These are phyloP conservation scores for Pteronura brasiliensis DNA, from an alignment of 2,113 vertebrate genomes.

Conservation along the genomic window DNA sequence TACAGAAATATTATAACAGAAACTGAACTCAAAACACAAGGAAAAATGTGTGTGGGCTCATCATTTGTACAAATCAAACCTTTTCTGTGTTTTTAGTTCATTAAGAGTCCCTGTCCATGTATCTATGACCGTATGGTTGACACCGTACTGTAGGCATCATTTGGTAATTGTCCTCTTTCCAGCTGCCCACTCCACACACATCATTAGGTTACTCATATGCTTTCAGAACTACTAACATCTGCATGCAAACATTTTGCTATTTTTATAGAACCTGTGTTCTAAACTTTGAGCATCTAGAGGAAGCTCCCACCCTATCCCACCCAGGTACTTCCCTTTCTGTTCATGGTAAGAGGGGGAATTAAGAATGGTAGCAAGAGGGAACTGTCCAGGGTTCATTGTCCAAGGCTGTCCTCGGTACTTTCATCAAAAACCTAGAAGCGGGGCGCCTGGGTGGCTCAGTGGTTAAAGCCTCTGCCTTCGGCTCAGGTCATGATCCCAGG, in stretches of 20 bases:
- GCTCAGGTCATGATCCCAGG: no score
- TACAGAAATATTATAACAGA: constrained; percentile 46
- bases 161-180: neutral
- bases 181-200: no score
- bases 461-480: no score
- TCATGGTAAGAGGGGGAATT: neutral
- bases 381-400: neutral
- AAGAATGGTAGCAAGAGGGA: neutral
- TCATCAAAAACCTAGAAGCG: neutral
- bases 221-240: neutral
- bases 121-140: neutral
- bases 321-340: neutral
- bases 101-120: neutral
- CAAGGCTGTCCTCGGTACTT: neutral
- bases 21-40: constrained; percentile 41
- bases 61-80: neutral
- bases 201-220: neutral
- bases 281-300: neutral
- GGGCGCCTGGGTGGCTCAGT: no score
- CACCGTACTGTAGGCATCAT: neutral
- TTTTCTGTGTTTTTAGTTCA: neutral
- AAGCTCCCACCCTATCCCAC: neutral
- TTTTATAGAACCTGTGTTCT: neutral
- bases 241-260: neutral
- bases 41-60: constrained; percentile 32